Evolutionary conservation across 1,140 invertebrate genomes (phyloP).

Genomic region (Eumaeus atala): DNA sequence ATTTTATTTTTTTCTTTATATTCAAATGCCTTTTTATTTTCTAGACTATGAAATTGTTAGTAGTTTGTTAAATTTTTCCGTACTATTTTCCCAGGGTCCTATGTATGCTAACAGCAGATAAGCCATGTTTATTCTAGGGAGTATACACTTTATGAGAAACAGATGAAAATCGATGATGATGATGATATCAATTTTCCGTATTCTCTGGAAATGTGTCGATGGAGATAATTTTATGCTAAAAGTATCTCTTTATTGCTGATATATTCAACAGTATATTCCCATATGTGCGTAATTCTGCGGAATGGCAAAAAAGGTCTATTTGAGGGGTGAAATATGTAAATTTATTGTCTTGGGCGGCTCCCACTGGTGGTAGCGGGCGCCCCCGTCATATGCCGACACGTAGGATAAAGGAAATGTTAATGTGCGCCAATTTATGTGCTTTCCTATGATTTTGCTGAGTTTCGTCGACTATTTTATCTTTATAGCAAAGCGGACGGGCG

Average conservation of each 20-base stretch:
- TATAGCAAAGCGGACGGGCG: slow-evolving; percentile 44
- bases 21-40: too few species aligned
- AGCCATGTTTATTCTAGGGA: too few species aligned
- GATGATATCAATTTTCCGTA: neutral
- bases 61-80: too few species aligned
- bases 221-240: slow-evolving; percentile 71
- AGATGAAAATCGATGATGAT: too few species aligned
- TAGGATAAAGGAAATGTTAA: slow-evolving; percentile 74
- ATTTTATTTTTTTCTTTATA: too few species aligned
- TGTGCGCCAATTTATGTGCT: slow-evolving; percentile 71
- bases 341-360: slow-evolving; percentile 72
- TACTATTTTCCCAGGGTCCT: too few species aligned
- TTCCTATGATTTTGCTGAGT: slow-evolving; percentile 73
- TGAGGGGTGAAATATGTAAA: slow-evolving; percentile 74
- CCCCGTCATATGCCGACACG: slow-evolving; percentile 72
- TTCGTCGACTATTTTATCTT: slow-evolving; percentile 54
- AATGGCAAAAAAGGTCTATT: slow-evolving; percentile 74
- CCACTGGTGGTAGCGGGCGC: slow-evolving; percentile 39
- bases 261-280: slow-evolving; percentile 73
- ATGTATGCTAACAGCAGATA: too few species aligned
- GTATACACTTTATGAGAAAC: too few species aligned
- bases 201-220: slow-evolving; percentile 52
- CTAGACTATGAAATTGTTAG: too few species aligned
- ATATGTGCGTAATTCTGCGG: slow-evolving; percentile 73
- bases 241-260: slow-evolving; percentile 68